Conservation (phyloP, 2,113 vertebrate genomes). For the Cacatua alba region DNA sequence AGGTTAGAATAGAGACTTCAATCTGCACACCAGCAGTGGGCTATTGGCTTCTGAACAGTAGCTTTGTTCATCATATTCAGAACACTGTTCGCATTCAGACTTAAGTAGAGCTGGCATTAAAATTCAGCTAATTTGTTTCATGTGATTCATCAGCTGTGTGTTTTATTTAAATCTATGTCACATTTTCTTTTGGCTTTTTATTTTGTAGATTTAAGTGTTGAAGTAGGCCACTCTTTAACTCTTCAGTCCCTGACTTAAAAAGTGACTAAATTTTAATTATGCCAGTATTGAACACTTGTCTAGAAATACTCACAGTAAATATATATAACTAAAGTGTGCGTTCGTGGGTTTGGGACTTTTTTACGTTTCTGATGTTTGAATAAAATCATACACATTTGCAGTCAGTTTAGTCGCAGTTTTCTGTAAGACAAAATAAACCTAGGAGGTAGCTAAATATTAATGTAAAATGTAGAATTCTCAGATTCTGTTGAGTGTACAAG, state of each 20-base stretch:
- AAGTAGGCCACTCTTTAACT: slow-evolving; percentile 68
- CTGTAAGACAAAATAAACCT: not conserved
- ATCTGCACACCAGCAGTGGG: slow-evolving; percentile 69
- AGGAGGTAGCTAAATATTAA: not conserved
- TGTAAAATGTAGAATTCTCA: not conserved
- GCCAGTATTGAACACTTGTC: not conserved
- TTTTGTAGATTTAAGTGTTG: slow-evolving; percentile 41
- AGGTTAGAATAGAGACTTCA: slow-evolving; percentile 71
- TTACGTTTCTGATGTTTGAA: not conserved
- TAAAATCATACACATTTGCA: not conserved
- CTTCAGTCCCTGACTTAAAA: slow-evolving; percentile 14
- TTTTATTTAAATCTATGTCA: slow-evolving; percentile 73
- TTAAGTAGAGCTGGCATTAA: slow-evolving; percentile 71
- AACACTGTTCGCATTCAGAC: slow-evolving; percentile 72
- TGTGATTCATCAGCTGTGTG: slow-evolving; percentile 83
- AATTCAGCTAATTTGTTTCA: slow-evolving; percentile 76
- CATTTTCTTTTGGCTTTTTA: slow-evolving; percentile 65
- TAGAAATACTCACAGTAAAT: not conserved
- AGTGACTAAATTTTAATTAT: not conserved
- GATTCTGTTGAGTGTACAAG: not conserved
- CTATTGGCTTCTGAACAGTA: slow-evolving; percentile 70
- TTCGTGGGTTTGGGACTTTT: not conserved
- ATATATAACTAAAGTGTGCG: not conserved
- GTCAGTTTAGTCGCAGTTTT: not conserved
- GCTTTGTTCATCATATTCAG: slow-evolving; percentile 57